Evolutionary conservation across 2,113 vertebrate genomes (phyloP), one percentile per base, ranked within the genome.

Genomic region (Sakesphorus luctuosus): DNA sequence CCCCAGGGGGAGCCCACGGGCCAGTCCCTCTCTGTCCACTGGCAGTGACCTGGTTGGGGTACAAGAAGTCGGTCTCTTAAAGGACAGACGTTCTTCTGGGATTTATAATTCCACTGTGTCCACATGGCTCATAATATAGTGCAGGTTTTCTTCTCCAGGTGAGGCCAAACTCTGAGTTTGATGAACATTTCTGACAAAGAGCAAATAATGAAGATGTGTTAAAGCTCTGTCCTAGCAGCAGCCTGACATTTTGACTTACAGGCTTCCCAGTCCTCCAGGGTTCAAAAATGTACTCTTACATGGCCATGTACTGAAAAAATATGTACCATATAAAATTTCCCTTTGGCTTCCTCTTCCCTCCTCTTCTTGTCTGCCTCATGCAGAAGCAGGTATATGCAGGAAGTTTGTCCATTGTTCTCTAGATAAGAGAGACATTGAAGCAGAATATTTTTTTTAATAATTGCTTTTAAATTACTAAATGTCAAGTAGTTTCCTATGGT

Each of bases 31-130:
- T 43, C 53, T 77, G 36, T 24, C 78, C 14, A 31, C 71, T 31
- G 65, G 31, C 62, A 49, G 63, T 35, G 44, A 16, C 35, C 7
- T 3, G 16, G 15, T n/a, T 44, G 3, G 0, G 0, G 17, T 26
- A 31, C 35, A 19, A 43, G 50, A 47, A 29, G 20, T 16, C 0
- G 0, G 13, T 66, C 26, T 33, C 18, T 2, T 38, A 6, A 62
- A 67, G n/a, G n/a, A 49, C 9, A 3, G 4, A 1, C 33, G 11
- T 59, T 91, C 40, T 86, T 43, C 46, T 24, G 5, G 18, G 50
- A 11, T 81, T 43, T 82, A n/a, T 49, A 43, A 74, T 47, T 25
- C n/a, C 5, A 0, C 59, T 49, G 2, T 5, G 9, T 6, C 16
- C 61, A 18, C 20, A 9, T 2, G 1, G 18, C 33, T 52, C 49